phyloP scores from a whole-genome alignment of 2,797 vertebrate genomes.

The Alfaro cultratus region DNA sequence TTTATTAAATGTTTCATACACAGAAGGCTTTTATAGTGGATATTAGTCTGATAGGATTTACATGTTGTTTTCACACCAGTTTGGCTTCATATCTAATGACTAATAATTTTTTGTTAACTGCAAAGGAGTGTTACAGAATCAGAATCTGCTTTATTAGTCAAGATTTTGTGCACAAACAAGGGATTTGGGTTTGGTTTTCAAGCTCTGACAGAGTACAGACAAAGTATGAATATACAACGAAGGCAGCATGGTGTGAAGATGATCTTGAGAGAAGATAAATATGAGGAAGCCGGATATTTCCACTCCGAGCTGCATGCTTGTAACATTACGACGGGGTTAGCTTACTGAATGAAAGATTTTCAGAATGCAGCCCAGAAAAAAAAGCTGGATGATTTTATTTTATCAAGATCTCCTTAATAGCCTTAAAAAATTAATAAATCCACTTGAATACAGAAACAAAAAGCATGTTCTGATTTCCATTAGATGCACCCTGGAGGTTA shows the following conservation, averaged over 20 bases:
- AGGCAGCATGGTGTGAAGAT: neutral
- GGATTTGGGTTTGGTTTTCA: neutral
- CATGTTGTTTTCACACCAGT: neutral
- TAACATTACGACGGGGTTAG: neutral
- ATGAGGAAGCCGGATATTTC: neutral
- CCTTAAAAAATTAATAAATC: neutral
- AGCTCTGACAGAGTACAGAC: neutral
- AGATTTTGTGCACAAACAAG: neutral
- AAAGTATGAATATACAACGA: neutral
- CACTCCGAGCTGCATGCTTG: neutral
- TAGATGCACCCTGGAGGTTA: neutral
- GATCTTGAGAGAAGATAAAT: neutral
- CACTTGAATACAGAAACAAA: neutral
- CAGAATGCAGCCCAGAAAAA: neutral
- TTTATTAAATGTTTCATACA: neutral
- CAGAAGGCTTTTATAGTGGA: neutral
- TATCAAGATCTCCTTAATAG: neutral
- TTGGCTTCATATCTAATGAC: neutral
- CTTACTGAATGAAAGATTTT: neutral
- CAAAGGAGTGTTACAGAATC: neutral
- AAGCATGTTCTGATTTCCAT: neutral
- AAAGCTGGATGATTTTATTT: neutral
- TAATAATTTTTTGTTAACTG: neutral
- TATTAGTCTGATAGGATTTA: neutral
- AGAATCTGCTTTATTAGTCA: neutral